Conservation (phyloP, 2,888 invertebrate species). For the Andrena dorsata region DNA sequence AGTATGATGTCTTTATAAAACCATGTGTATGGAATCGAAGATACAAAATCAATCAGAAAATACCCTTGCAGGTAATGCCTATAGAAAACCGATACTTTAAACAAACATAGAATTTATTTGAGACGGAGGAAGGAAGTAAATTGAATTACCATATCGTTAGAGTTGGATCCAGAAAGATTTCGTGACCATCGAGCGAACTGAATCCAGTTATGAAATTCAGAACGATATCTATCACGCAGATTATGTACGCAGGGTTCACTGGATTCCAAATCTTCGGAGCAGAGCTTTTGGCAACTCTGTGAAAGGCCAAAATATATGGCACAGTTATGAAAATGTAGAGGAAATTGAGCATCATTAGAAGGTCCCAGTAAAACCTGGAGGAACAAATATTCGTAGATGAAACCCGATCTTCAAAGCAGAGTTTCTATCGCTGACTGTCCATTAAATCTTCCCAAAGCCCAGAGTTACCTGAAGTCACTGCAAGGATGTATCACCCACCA, state of each 20-base stretch:
- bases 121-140: neutral
- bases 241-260: conserved; percentile 68
- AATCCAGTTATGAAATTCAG: conserved; percentile 82
- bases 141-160: conserved; percentile 71
- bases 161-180: conserved; percentile 75
- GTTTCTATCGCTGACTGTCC: neutral
- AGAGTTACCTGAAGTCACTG: conserved; percentile 77
- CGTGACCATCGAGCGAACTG: conserved; percentile 70
- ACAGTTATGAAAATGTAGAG: conserved; percentile 75
- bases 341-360: conserved; percentile 75
- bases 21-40: conserved; percentile 79
- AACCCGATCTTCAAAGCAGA: neutral
- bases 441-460: neutral
- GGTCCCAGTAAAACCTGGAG: conserved; percentile 77
- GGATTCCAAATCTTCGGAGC: conserved; percentile 45
- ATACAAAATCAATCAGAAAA: conserved; percentile 81
- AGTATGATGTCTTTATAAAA: conserved; percentile 60
- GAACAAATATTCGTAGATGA: neutral
- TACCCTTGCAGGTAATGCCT: conserved; percentile 80
- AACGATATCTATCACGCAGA: conserved; percentile 77
- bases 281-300: conserved; percentile 67
- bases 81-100: conserved; percentile 49
- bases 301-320: conserved; percentile 75
- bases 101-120: neutral
- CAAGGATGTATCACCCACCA: conserved; percentile 83